These are phyloP conservation scores for Aphelenchoides besseyi DNA, from an alignment of 1,140 invertebrate genomes.

Conservation along the genomic window DNA sequence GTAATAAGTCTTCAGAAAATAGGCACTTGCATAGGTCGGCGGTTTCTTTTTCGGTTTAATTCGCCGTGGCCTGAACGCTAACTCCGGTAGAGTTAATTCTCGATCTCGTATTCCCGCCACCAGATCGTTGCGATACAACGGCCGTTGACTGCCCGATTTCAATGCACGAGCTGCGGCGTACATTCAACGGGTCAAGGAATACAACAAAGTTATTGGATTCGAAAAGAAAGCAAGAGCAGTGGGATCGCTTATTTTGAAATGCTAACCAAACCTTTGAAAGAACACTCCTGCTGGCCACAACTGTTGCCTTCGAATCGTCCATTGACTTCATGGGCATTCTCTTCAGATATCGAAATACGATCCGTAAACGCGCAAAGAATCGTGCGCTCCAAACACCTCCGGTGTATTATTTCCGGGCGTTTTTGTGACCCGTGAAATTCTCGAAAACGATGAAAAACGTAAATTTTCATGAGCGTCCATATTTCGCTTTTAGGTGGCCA, in stretches of 20 bases:
- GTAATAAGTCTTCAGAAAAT: conserved; percentile 42
- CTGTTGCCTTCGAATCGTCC: too few relatives aligned
- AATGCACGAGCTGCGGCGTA: conserved; percentile 5
- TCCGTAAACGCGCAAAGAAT: too few relatives aligned
- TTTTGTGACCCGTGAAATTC: not conserved
- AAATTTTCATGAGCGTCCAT: too few relatives aligned
- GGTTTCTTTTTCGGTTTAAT: not conserved
- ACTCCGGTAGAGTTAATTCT: not conserved
- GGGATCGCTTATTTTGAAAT: too few relatives aligned
- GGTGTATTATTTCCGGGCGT: not conserved
- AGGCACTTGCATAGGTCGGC: conserved; percentile 8
- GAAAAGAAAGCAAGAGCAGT: not conserved
- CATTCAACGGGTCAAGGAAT: not conserved
- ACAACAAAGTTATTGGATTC: not conserved
- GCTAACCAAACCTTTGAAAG: too few relatives aligned
- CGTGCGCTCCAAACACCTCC: not conserved
- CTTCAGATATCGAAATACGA: not conserved
- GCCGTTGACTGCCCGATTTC: not conserved
- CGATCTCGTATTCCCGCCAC: not conserved
- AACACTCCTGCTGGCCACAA: too few relatives aligned
- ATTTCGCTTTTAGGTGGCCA: not conserved
- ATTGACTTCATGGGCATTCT: too few relatives aligned
- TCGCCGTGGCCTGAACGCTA: not conserved
- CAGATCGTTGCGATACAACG: not conserved
- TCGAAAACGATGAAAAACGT: not conserved